phyloP scores from a whole-genome alignment of 2,113 vertebrate species.

The Phrynosoma blainvillii region DNA sequence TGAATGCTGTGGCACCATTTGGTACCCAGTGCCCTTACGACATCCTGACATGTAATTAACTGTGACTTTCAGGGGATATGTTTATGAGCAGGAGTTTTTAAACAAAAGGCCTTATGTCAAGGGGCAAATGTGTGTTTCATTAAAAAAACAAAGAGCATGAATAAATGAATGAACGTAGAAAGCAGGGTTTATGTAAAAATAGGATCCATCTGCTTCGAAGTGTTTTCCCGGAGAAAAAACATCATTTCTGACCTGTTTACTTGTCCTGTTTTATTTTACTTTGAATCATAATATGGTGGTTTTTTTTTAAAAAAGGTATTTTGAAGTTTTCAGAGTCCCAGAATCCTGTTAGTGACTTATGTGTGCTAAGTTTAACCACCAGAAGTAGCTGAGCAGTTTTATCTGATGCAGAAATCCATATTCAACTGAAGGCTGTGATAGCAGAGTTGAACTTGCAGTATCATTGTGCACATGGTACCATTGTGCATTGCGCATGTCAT shows the following conservation, averaged over 20 bases:
- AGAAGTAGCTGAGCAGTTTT: too few species aligned
- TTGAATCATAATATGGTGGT: background rate
- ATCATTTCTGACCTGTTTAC: background rate
- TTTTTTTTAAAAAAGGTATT: background rate
- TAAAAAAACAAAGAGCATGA: background rate
- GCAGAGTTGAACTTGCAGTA: too few species aligned
- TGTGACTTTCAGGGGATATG: background rate
- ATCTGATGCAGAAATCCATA: too few species aligned
- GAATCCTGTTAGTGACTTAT: too few species aligned
- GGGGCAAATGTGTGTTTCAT: background rate
- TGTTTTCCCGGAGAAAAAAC: background rate
- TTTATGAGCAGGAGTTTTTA: background rate
- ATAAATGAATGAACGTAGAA: background rate
- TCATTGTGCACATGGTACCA: too few species aligned
- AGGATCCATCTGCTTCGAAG: background rate
- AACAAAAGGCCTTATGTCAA: background rate
- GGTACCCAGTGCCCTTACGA: background rate
- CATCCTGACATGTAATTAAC: slow-evolving; percentile 24
- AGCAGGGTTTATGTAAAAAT: background rate
- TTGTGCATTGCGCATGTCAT: background rate
- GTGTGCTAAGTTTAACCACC: too few species aligned
- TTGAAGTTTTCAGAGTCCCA: background rate
- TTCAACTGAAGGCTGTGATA: too few species aligned
- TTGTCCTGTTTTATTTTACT: too few species aligned
- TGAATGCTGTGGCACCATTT: background rate